A percentile compares a stretch with the other conserved stretches of the same genome.
These are phyloP conservation scores for Protodeltote pygarga DNA, from an alignment of 2,888 invertebrate species.

Conservation along the genomic window DNA sequence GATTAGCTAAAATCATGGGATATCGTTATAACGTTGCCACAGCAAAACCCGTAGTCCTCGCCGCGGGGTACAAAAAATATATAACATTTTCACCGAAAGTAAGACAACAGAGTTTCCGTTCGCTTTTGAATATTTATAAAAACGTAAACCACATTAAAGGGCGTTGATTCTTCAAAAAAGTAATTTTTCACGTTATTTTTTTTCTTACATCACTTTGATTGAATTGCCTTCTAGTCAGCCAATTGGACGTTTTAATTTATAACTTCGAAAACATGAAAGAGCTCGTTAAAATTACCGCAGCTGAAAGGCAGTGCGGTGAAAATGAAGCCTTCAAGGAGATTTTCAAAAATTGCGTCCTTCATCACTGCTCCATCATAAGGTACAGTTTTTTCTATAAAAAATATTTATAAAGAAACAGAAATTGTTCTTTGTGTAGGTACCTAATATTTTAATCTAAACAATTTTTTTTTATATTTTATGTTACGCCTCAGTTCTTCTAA, in stretches of 20 bases:
- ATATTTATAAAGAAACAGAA: background rate
- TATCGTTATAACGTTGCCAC: constrained; percentile 1
- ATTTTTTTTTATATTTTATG: background rate
- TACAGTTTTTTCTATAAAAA: constrained; percentile 22
- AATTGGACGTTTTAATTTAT: constrained; percentile 70
- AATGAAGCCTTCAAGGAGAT: constrained; percentile 61
- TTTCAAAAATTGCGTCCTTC: constrained; percentile 57
- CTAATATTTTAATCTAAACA: too few relatives aligned
- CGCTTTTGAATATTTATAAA: constrained; percentile 36
- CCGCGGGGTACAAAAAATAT: constrained; percentile 24
- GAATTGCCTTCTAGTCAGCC: constrained; percentile 62
- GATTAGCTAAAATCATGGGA: constrained; percentile 18
- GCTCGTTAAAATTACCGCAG: constrained; percentile 51
- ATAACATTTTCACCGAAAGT: constrained; percentile 14
- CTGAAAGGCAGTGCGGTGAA: constrained; percentile 55
- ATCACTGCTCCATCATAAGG: constrained; percentile 62
- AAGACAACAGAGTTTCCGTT: constrained; percentile 42
- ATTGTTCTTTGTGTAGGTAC: too few relatives aligned
- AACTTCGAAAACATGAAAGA: constrained; percentile 69
- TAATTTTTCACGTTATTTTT: constrained; percentile 1
- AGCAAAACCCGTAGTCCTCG: constrained; percentile 7
- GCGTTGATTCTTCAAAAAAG: constrained; percentile 26
- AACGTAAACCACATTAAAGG: constrained; percentile 40
- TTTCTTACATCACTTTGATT: constrained; percentile 24
- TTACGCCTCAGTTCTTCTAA: background rate